Evolutionary conservation across 2,888 invertebrate species (phyloP), one percentile per base, ranked within the genome.

Genomic region (Neocrepidodera transversa): DNA sequence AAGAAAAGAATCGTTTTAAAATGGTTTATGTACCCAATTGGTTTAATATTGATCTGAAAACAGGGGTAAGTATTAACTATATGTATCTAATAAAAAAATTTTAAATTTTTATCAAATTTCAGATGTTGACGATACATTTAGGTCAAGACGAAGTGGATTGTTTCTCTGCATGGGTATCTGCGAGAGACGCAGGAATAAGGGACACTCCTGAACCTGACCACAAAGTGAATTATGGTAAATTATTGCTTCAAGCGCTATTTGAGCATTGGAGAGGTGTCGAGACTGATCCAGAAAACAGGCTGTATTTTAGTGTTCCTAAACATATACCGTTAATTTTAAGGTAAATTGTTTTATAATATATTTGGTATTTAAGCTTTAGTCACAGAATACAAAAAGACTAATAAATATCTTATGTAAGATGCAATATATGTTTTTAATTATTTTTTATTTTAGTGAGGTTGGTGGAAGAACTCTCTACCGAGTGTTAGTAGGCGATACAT

Each of bases 41-140:
- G 99, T 99, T 99, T 79, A 93, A 93, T 67, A 96, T 98, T 40
- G 99, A 99, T 82, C 86, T 99, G 43, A 99, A 99, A 83, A 98
- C 97, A 59, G 99, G 99, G 63, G 93, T 94, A 81, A 79, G 86
- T 80, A 49, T 14, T 26, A 8, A 10, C 47, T 45, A 23, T 36
- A 26, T 23, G 32, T 35, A 47, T 53, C 11, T 1, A 32, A 16
- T 2, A 36, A n/a, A 8, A 32, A 17, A 1, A 23, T 32, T 23
- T 35, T 17, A 30, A 20, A 52, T n/a, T 23, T 23, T 23, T 23
- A 23, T 23, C 3, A 23, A 23, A 49, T 66, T 71, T 49, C 67
- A 93, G 92, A 93, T 98, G 93, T 83, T 98, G 72, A 97, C 97
- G 6, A 95, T 99, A 77, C 97, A 98, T 76, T 84, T 99, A 70